Base-by-base conservation (phyloP, 2,797 vertebrate genomes). In the Gastrophryne carolinensis region DNA sequence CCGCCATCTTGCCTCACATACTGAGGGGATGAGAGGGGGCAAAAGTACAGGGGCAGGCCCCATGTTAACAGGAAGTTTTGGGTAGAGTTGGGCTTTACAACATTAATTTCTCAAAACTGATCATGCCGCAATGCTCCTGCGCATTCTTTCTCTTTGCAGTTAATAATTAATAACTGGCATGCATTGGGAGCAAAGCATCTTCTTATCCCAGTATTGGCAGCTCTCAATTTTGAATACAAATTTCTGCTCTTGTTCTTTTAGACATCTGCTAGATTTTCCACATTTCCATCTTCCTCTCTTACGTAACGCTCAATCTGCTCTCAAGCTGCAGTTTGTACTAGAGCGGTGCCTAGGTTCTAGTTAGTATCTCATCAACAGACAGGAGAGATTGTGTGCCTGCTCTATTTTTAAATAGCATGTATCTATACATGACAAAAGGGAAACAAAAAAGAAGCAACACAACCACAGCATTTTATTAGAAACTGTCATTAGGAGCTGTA, bases 201-300 rank as follows among this genome's bases (percentile, higher is more conserved):
- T 44, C 39, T 15, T 44, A 44, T 44, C 17, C 39, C 17, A n/a
- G 26, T 56, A 53, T 39, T 15, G 65, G 30, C 50, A 41, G 34
- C 50, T 13, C 9, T 27, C 37, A 27, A 15, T 56, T 68, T 54
- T 21, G 27, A 56, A 27, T 44, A 29, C 56, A 68, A 13, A 35
- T 68, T 53, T 75, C 41, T 69, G 19, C 30, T 58, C 62, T n/a
- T 58, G 62, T 66, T 74, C 37, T 17, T 67, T 44, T 24, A 21
- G 32, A 27, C 73, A 75, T 68, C 73, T 68, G 73, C 73, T 75
- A 60, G 10, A 63, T 76, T 70, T 76, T 69, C 19, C 50, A 62
- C 5, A 17, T 9, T 70, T 54, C 26, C 54, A 54, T 64, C 63
- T 64, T 68, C 32, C 44, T 70, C 58, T 70, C 66, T 66, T 66